These are phyloP conservation scores for Pedionomus torquatus DNA, from an alignment of 2,113 vertebrate genomes.

Conservation along the genomic window DNA sequence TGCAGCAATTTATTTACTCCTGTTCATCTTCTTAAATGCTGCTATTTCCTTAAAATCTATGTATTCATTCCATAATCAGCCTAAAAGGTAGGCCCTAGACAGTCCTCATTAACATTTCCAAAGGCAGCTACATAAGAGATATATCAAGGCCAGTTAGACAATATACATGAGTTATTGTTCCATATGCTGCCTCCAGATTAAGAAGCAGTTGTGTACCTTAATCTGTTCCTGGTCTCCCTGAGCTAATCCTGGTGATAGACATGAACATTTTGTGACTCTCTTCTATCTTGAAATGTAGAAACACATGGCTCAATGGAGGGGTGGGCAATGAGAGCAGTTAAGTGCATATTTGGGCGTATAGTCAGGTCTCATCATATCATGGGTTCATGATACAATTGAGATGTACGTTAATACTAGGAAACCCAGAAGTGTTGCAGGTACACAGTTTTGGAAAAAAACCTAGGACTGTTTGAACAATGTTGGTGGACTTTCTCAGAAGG, in stretches of 20 bases:
- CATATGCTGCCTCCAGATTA: neutral
- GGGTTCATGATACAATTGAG: neutral
- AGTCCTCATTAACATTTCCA: neutral
- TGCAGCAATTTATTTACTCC: neutral
- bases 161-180: neutral
- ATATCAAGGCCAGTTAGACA: neutral
- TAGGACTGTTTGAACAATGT: neutral
- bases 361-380: neutral
- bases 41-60: neutral
- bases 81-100: neutral
- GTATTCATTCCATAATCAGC: neutral
- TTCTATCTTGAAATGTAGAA: neutral
- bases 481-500: neutral
- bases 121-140: neutral
- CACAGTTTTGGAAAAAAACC: neutral
- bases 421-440: neutral
- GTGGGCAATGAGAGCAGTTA: neutral
- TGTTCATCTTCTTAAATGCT: neutral
- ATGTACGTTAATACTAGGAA: neutral
- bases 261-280: neutral
- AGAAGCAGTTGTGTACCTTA: neutral
- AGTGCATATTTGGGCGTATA: neutral
- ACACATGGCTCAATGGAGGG: fast-evolving
- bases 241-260: neutral
- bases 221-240: neutral